Evolutionary conservation across 1,140 invertebrate genomes (phyloP), one percentile per base, ranked within the genome.

Genomic region (Drosophila tani): DNA sequence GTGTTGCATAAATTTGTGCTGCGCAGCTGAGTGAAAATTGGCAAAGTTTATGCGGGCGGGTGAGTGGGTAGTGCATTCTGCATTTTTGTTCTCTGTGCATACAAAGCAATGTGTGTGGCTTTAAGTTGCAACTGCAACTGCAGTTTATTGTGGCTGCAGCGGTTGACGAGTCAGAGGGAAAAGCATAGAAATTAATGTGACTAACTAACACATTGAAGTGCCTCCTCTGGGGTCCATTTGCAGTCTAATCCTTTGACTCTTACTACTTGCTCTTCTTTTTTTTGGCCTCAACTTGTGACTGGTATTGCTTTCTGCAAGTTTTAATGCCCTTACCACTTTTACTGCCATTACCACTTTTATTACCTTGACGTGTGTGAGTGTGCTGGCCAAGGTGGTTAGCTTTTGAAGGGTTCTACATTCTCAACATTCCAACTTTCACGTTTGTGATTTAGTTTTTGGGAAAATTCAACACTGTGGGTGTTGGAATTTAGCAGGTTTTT

Each of bases 21-120:
- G 55, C 67, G 77, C 81, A 88, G 62, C 75, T 81, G 66, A 81
- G 71, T 88, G 85, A 85, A 88, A 85, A 90, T 88, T 88, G 81
- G 51, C 67, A 88, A 88, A 88, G 78, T 88, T 88, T 90, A 84
- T 70, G 60, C 64, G 66, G 69, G 7, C 57, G 5, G 51, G 51
- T 2, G 19, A 40, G 12, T 14, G 43, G n/a, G 12, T 55, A 38
- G 1, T 47, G 62, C 47, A 59, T 67, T 76, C 51, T 56, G 47
- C 29, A 67, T 60, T 77, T 68, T 60, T 60, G 55, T 49, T 43
- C n/a, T n/a, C 21, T 78, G 45, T 50, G 58, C 75, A 71, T 57
- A 69, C 75, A 79, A 64, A 53, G 66, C 75, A 58, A 66, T 81
- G 49, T 70, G 49, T 82, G 73, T 65, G 76, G 46, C 67, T 78